A percentile compares a stretch with the other conserved stretches of the same genome.
Conservation (phyloP, 2,797 vertebrate species). For the Serranus cabrilla region DNA sequence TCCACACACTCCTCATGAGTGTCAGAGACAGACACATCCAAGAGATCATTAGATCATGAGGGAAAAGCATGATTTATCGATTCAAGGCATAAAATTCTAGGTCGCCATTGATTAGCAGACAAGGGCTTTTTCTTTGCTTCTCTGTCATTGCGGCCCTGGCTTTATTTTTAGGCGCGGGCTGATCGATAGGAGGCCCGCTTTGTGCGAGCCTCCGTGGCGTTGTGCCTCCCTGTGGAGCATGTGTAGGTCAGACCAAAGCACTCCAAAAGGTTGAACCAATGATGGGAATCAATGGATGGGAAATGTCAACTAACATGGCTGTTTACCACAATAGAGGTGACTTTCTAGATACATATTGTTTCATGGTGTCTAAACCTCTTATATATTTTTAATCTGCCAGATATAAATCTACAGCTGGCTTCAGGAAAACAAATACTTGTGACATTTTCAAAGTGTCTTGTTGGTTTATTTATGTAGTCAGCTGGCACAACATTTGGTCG, state of each 20-base stretch:
- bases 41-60: constrained; percentile 69
- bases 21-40: constrained; percentile 52
- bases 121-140: constrained; percentile 55
- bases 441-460: constrained; percentile 36
- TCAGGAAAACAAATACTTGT: constrained; percentile 1
- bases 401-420: constrained; percentile 24
- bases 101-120: constrained; percentile 78
- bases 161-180: constrained; percentile 74
- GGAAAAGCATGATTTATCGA: constrained; percentile 71
- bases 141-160: constrained; percentile 43
- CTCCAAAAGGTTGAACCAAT: constrained; percentile 77
- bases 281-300: constrained; percentile 79
- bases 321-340: constrained; percentile 58
- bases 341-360: constrained; percentile 46
- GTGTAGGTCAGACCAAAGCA: constrained; percentile 75
- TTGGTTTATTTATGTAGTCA: constrained; percentile 12
- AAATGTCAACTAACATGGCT: constrained; percentile 79
- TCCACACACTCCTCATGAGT: constrained; percentile 26
- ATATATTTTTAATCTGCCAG: constrained; percentile 24
- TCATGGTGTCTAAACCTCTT: constrained; percentile 32
- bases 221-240: constrained; percentile 61
- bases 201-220: constrained; percentile 62
- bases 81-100: constrained; percentile 67
- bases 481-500: background rate
- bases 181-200: constrained; percentile 74